Percentiles rank a stretch among this genome's conserved stretches.
Evolutionary conservation across 1,140 invertebrate genomes (phyloP).

Genomic region (Procambarus clarkii): DNA sequence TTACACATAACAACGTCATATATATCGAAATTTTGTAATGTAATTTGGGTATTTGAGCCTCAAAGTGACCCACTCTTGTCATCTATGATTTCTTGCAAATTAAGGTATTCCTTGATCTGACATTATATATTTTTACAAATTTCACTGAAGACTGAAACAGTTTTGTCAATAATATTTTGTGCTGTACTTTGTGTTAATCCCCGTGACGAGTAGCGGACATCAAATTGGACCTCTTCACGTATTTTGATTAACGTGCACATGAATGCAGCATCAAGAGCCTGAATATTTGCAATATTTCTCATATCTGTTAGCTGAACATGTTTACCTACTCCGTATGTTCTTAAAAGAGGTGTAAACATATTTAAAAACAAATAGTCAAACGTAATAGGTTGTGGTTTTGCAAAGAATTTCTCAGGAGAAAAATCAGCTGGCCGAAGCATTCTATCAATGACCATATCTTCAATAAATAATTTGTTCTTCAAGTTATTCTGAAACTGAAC

Average conservation of each 20-base stretch:
- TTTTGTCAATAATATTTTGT: background rate
- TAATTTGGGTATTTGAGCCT: too few species aligned
- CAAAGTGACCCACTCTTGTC: too few species aligned
- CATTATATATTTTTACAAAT: too few species aligned
- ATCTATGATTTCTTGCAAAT: too few species aligned
- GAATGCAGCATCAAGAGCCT: background rate
- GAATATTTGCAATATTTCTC: background rate
- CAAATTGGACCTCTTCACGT: background rate
- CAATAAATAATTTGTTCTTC: background rate
- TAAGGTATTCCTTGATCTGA: too few species aligned
- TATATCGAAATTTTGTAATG: too few species aligned
- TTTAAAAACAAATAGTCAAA: background rate
- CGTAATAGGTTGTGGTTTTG: background rate
- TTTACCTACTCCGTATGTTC: background rate
- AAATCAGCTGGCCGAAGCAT: background rate
- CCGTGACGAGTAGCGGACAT: background rate
- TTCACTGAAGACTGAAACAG: background rate
- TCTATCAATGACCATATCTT: background rate
- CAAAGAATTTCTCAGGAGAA: background rate
- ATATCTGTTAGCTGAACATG: background rate
- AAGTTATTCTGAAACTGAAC: conserved; percentile 3
- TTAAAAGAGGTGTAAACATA: background rate
- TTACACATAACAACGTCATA: too few species aligned
- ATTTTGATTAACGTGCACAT: background rate
- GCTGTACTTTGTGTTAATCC: background rate